A percentile compares a stretch with the other conserved stretches of the same genome.
Evolutionary conservation across 2,113 vertebrate genomes (phyloP).

Genomic region (Okapia johnstoni): DNA sequence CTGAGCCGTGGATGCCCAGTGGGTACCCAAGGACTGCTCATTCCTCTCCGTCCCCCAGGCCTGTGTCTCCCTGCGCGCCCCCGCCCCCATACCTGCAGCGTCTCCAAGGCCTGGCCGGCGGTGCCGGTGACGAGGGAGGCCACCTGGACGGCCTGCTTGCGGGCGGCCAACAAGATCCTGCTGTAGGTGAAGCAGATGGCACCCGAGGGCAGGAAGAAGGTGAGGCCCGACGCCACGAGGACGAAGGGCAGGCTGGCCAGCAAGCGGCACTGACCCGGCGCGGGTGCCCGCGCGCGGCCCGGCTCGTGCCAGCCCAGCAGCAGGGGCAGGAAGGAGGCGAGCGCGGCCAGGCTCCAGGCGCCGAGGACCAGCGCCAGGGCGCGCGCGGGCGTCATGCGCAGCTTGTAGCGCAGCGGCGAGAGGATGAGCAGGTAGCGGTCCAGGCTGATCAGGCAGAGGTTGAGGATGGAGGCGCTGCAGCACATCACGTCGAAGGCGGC

Average conservation of each 20-base stretch:
- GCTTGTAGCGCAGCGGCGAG: slow-evolving; percentile 94
- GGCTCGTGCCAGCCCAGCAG: slow-evolving; percentile 95
- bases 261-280: slow-evolving; percentile 86
- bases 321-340: slow-evolving; percentile 96
- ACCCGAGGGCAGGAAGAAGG: slow-evolving; percentile 93
- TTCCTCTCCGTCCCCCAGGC: neutral
- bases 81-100: slow-evolving; percentile 76
- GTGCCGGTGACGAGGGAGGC: slow-evolving; percentile 86
- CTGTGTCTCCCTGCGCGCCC: neutral
- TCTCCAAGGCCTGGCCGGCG: slow-evolving; percentile 73
- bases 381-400: slow-evolving; percentile 91
- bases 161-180: slow-evolving; percentile 91
- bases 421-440: slow-evolving; percentile 97
- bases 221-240: slow-evolving; percentile 92
- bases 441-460: slow-evolving; percentile 96
- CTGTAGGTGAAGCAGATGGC: slow-evolving; percentile 99
- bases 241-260: slow-evolving; percentile 93
- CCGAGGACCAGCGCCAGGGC: slow-evolving; percentile 89
- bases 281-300: slow-evolving; percentile 69
- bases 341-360: slow-evolving; percentile 90
- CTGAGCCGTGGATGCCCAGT: neutral
- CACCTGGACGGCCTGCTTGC: slow-evolving; percentile 91
- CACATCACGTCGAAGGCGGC: slow-evolving; percentile 97
- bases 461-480: slow-evolving; percentile 98
- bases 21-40: neutral